Evolutionary conservation across 1,140 invertebrate species (phyloP).

Genomic region (Drosophila saltans): DNA sequence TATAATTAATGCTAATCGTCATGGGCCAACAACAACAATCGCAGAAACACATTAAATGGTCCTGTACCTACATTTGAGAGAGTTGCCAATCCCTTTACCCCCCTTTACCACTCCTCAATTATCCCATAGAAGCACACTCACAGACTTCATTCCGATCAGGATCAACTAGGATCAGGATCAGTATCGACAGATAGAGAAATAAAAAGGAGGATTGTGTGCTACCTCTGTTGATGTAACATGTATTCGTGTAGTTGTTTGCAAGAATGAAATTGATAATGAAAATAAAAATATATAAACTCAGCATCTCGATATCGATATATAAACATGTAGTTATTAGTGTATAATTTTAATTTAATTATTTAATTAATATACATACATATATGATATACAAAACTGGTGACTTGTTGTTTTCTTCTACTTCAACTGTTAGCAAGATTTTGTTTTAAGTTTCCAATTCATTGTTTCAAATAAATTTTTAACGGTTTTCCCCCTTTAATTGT

Average conservation of each 20-base stretch:
- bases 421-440: background rate
- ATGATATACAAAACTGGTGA: conserved; percentile 59
- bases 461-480: background rate
- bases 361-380: conserved; percentile 80
- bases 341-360: conserved; percentile 82
- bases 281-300: conserved; percentile 71
- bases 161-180: conserved; percentile 14
- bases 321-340: conserved; percentile 78
- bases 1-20: conserved; percentile 54
- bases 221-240: conserved; percentile 67
- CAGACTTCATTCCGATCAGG: conserved; percentile 13
- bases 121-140: conserved; percentile 25
- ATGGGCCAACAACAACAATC: conserved; percentile 25
- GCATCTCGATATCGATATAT: conserved; percentile 80
- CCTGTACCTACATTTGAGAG: conserved; percentile 4
- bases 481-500: background rate
- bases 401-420: background rate
- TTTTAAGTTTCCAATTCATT: background rate
- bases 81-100: conserved; percentile 1
- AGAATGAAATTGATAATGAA: conserved; percentile 37
- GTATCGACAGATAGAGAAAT: conserved; percentile 14
- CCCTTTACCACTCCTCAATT: background rate
- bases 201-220: conserved; percentile 42
- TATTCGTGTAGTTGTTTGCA: conserved; percentile 79
- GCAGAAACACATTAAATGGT: conserved; percentile 30